These are phyloP conservation scores for Drosophila bunnanda DNA, from an alignment of 2,888 invertebrate genomes.

Conservation along the genomic window DNA sequence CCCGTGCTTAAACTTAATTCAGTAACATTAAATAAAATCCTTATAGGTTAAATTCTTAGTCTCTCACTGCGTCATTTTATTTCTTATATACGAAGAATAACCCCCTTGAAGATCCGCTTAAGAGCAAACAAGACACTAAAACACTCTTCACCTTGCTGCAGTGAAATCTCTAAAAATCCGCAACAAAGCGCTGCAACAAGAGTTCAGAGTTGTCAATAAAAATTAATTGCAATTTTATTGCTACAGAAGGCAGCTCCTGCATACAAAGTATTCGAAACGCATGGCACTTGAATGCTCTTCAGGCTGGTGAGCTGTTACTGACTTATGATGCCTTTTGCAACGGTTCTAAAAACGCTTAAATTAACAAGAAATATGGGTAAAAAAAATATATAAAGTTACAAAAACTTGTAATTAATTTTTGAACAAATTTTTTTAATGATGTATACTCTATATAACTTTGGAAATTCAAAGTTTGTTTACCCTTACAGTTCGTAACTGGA, in stretches of 20 bases:
- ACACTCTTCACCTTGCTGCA: conserved; percentile 46
- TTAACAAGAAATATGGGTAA: no score
- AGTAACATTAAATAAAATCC: neutral
- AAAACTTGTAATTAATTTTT: no score
- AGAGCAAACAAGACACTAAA: conserved; percentile 27
- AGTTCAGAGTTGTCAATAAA: conserved; percentile 83
- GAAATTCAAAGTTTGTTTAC: no score
- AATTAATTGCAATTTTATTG: conserved; percentile 84
- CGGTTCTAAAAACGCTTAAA: neutral
- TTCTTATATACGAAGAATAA: neutral
- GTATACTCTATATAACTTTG: no score
- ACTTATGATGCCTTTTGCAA: neutral
- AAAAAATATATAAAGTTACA: neutral
- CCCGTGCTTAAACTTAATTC: neutral
- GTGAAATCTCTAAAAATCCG: conserved; percentile 61
- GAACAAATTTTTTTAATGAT: no score
- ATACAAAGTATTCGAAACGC: conserved; percentile 63
- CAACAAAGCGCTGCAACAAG: conserved; percentile 70
- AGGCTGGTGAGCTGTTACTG: neutral
- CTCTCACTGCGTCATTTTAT: neutral
- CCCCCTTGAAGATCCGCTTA: conserved; percentile 5
- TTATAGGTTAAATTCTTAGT: neutral
- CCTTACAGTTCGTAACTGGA: no score
- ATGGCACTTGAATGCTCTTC: conserved; percentile 23
- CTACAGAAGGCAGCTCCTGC: conserved; percentile 66